Conservation (phyloP, 2,888 invertebrate genomes). For the Parelbella ahira region DNA sequence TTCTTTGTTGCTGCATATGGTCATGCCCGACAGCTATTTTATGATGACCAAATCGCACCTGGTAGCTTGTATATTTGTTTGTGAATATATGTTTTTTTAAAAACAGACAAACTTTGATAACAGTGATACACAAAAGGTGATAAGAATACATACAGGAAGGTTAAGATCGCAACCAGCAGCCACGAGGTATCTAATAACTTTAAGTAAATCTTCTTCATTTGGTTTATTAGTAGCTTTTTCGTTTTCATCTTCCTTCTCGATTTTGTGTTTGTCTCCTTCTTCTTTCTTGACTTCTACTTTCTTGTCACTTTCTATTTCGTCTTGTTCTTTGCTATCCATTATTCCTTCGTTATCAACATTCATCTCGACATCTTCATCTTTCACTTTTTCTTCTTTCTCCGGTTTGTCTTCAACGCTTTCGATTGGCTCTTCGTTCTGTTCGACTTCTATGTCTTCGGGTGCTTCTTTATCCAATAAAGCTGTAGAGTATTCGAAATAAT, state of each 20-base stretch:
- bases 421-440: constrained; percentile 30
- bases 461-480: background rate
- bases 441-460: constrained; percentile 5
- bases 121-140: no score
- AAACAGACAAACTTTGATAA: no score
- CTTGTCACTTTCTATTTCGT: constrained; percentile 22
- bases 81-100: background rate
- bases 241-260: constrained; percentile 28
- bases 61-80: no score
- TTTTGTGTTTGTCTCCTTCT: constrained; percentile 25
- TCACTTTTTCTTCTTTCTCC: constrained; percentile 26
- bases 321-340: constrained; percentile 29
- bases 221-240: constrained; percentile 31
- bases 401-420: constrained; percentile 29
- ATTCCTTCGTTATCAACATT: constrained; percentile 30
- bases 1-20: no score
- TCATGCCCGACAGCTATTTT: no score
- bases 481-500: no score
- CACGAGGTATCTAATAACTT: constrained; percentile 84
- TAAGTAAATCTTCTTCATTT: constrained; percentile 54
- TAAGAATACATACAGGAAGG: constrained; percentile 81
- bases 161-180: constrained; percentile 89
- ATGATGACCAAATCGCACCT: no score
- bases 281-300: constrained; percentile 30
- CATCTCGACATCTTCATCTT: constrained; percentile 28